These are phyloP conservation scores for Heliothis peltigera DNA, from an alignment of 2,888 invertebrate species.

Conservation along the genomic window DNA sequence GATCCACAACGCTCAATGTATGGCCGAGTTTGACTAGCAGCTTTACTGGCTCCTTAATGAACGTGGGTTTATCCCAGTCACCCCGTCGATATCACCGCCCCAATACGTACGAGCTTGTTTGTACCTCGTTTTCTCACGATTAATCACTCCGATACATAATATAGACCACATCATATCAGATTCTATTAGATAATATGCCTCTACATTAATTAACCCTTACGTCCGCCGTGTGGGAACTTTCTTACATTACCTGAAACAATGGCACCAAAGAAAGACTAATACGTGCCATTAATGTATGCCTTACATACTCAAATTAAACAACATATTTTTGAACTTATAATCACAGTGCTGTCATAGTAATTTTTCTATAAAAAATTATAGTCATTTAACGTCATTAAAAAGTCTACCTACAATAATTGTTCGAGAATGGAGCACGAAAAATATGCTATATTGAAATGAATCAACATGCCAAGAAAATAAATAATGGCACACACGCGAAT, in stretches of 20 bases:
- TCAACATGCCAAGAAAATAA: slow-evolving; percentile 58
- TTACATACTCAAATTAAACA: slow-evolving; percentile 14
- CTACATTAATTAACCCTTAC: slow-evolving; percentile 41
- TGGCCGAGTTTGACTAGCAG: slow-evolving; percentile 68
- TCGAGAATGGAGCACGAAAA: slow-evolving; percentile 46
- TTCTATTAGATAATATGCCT: slow-evolving; percentile 41
- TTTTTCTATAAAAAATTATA: slow-evolving; percentile 20
- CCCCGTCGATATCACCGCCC: slow-evolving; percentile 37
- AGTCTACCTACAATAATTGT: slow-evolving; percentile 26
- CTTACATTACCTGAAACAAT: slow-evolving; percentile 38
- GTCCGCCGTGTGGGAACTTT: slow-evolving; percentile 44
- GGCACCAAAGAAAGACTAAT: slow-evolving; percentile 20
- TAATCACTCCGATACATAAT: slow-evolving; percentile 41
- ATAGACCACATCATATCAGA: slow-evolving; percentile 34
- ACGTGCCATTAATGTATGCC: slow-evolving; percentile 4
- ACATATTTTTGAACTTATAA: slow-evolving; percentile 19
- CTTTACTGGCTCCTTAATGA: slow-evolving; percentile 61
- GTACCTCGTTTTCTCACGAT: slow-evolving; percentile 43
- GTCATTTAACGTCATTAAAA: slow-evolving; percentile 36
- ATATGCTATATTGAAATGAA: slow-evolving; percentile 50
- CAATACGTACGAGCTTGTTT: slow-evolving; percentile 44
- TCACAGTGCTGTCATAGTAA: not conserved
- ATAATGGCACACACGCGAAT: slow-evolving; percentile 57
- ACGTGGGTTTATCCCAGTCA: slow-evolving; percentile 58
- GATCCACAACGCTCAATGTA: slow-evolving; percentile 59